These are phyloP conservation scores for Hartigia nigra DNA, from an alignment of 2,888 invertebrate species.

Conservation along the genomic window DNA sequence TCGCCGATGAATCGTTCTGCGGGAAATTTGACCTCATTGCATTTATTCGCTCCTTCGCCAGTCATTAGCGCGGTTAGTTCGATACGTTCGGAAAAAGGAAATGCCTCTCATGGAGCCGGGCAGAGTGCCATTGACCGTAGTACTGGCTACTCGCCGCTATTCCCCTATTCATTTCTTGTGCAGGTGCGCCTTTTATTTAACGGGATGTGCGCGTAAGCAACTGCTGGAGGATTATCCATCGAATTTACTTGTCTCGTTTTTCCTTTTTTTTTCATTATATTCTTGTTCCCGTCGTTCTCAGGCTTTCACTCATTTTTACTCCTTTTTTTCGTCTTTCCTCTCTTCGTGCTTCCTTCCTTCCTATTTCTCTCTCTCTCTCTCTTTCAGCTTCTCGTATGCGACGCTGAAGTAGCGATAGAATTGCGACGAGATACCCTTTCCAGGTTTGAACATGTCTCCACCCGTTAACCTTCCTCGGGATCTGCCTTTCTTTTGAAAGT, in stretches of 20 bases:
- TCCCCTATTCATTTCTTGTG: background rate
- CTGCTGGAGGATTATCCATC: constrained; percentile 11
- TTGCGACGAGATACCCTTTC: background rate
- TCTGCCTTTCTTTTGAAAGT: background rate
- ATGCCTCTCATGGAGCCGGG: constrained; percentile 10
- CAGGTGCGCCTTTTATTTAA: background rate
- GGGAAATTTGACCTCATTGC: background rate
- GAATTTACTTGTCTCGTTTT: background rate
- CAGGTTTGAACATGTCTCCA: background rate
- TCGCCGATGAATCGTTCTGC: background rate
- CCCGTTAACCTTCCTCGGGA: background rate
- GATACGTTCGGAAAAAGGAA: background rate
- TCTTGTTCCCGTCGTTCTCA: background rate
- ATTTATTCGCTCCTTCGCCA: background rate
- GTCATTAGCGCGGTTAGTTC: background rate
- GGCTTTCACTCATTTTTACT: background rate
- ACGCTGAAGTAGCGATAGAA: background rate
- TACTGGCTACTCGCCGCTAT: background rate
- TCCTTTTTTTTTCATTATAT: background rate
- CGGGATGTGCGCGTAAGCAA: background rate
- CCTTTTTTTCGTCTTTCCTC: background rate
- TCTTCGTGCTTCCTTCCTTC: too few species aligned
- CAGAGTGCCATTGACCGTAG: constrained; percentile 48
- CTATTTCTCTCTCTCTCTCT: too few species aligned
- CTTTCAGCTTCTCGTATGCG: background rate